Evolutionary conservation across 2,888 invertebrate genomes (phyloP).

Genomic region (Harmothoe impar): DNA sequence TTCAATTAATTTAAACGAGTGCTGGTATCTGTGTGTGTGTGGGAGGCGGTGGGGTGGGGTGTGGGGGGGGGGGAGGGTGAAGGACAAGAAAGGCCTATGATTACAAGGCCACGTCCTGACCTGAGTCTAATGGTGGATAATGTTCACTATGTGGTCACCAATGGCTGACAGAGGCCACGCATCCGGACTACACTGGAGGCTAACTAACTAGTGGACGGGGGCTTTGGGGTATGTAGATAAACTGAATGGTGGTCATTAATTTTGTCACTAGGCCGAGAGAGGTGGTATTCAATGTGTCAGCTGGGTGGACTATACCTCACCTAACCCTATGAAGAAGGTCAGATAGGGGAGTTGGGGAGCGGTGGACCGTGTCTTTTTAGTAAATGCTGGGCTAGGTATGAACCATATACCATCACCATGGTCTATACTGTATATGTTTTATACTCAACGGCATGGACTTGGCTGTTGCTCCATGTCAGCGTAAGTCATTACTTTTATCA

Average conservation of each 20-base stretch:
- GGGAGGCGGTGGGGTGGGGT: neutral
- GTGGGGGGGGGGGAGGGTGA: neutral
- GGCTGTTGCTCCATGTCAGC: no score
- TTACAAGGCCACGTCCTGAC: neutral
- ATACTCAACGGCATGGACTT: no score
- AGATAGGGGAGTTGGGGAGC: no score
- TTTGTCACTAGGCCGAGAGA: neutral
- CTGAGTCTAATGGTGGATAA: neutral
- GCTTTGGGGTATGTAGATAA: neutral
- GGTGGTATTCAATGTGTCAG: no score
- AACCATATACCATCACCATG: no score
- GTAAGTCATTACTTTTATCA: no score
- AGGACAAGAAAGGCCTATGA: neutral
- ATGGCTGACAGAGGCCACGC: neutral
- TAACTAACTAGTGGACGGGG: neutral
- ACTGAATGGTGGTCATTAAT: constrained; percentile 17
- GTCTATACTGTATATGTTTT: no score
- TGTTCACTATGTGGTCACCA: neutral
- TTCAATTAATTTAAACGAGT: constrained; percentile 48
- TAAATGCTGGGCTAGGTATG: no score
- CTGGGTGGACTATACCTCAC: no score
- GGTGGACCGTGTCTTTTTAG: no score
- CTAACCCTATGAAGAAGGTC: no score
- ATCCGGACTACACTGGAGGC: neutral
- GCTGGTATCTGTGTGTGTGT: neutral